Conservation (phyloP, 2,113 vertebrate genomes). For the Poecilia latipinna region DNA sequence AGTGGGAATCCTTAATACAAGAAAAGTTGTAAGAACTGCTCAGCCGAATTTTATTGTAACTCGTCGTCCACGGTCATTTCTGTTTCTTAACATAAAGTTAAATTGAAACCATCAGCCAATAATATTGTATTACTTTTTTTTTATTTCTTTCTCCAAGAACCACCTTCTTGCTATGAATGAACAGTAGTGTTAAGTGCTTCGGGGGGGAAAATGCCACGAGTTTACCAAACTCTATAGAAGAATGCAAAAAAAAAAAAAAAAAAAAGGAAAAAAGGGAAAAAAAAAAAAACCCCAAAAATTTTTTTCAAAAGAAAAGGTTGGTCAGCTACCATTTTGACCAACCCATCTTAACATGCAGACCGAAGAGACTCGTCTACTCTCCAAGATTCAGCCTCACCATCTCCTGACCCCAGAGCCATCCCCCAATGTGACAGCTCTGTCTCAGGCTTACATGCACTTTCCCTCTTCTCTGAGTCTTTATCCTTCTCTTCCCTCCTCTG, state of each 20-base stretch:
- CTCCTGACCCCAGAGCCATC: constrained; percentile 13
- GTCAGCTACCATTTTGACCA: not conserved
- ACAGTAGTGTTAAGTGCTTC: too few relatives aligned
- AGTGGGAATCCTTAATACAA: not conserved
- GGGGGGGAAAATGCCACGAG: too few relatives aligned
- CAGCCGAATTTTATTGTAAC: not conserved
- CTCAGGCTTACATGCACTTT: constrained; percentile 10
- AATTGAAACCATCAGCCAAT: constrained; percentile 2
- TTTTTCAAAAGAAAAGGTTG: too few relatives aligned
- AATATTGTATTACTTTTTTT: constrained; percentile 1
- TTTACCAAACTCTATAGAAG: constrained; percentile 13
- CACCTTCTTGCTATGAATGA: constrained; percentile 18
- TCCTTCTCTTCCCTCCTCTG: constrained; percentile 39
- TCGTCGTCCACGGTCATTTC: not conserved
- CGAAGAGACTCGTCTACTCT: not conserved
- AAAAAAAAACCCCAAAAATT: too few relatives aligned
- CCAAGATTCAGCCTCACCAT: constrained; percentile 12
- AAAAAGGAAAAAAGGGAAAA: too few relatives aligned
- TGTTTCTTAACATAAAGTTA: not conserved
- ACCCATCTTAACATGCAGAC: not conserved
- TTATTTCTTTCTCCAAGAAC: constrained; percentile 2
- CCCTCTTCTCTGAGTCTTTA: constrained; percentile 17
- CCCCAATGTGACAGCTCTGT: not conserved
- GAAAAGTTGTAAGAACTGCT: not conserved
- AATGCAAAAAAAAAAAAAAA: not conserved